Base-by-base conservation (phyloP, 2,113 vertebrate species). In the Rissa tridactyla region DNA sequence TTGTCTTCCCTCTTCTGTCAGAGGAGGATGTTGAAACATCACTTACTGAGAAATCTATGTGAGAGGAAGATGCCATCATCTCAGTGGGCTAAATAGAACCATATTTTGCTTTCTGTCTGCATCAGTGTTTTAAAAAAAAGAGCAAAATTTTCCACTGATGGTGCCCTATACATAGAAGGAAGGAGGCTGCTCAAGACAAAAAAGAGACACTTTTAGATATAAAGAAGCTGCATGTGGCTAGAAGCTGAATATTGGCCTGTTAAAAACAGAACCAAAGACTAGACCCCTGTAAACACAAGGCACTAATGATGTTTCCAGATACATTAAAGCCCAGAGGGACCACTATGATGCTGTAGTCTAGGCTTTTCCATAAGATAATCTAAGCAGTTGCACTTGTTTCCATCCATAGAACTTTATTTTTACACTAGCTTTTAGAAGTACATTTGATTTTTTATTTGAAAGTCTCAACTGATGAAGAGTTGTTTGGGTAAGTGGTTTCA, bases 71-170 rank as follows among this genome's bases (percentile, higher is more conserved):
- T 90, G 70, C 82, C 57, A 64, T 75, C 66, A 76, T 97, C 90
- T 71, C 83, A 89, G 81, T 85, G 65, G 77, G 40, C 44, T 95
- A 94, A 97, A 91, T 72, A 85, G 83, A 97, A 94, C 38, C 85
- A 86, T 66, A 91, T 81, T 92, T 95, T 95, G n/a, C 38, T 79
- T 79, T 84, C 83, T 86, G 46, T 82, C 88, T 92, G 30, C 29
- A 71, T 73, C 49, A 88, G 86, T 84, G 34, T 88, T 93, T 97
- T 94, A 87, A 19, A 91, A 92, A 92, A 95, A 92, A 60, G 87
- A 94, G 62, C 46, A 84, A 95, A 49, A 80, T 85, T 96, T 97
- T 97, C 94, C 89, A 92, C 44, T 92, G 90, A 87, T 82, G 87
- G 60, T 79, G 76, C 77, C 86, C 89, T 93, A 75, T 81, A 78